phyloP scores from a whole-genome alignment of 2,888 invertebrate genomes.

The Lasioglossum lativentre region DNA sequence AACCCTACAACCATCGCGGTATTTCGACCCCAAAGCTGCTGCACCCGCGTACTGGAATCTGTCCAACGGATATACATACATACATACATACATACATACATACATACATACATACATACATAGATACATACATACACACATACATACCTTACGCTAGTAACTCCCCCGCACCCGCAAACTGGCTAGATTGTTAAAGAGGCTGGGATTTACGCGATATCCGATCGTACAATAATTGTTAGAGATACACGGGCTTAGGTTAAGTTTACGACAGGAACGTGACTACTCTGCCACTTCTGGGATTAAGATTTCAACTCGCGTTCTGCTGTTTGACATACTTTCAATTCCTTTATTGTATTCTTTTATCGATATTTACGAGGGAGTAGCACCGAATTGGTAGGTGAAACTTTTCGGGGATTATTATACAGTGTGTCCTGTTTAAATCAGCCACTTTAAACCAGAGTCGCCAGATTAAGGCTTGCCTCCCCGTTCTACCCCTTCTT shows the following conservation, averaged over 20 bases:
- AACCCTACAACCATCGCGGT: conserved; percentile 69
- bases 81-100: conserved; percentile 68
- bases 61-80: conserved; percentile 74
- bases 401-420: background rate
- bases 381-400: background rate
- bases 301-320: background rate
- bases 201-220: conserved; percentile 61
- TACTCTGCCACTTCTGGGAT: background rate
- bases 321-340: background rate
- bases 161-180: conserved; percentile 49
- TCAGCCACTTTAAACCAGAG: background rate
- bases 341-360: background rate
- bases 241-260: background rate
- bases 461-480: too few relatives aligned
- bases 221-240: conserved; percentile 21
- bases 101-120: conserved; percentile 68
- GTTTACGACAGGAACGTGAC: background rate
- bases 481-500: too few relatives aligned
- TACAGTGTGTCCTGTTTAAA: background rate
- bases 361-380: background rate
- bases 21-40: conserved; percentile 68
- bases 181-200: conserved; percentile 72
- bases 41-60: conserved; percentile 73
- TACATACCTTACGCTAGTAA: conserved; percentile 63
- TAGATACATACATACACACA: conserved; percentile 68